Base-by-base conservation (phyloP, 30 jellyfish, hydroid and myxozoan genomes). In the Catostylus mosaicus region DNA sequence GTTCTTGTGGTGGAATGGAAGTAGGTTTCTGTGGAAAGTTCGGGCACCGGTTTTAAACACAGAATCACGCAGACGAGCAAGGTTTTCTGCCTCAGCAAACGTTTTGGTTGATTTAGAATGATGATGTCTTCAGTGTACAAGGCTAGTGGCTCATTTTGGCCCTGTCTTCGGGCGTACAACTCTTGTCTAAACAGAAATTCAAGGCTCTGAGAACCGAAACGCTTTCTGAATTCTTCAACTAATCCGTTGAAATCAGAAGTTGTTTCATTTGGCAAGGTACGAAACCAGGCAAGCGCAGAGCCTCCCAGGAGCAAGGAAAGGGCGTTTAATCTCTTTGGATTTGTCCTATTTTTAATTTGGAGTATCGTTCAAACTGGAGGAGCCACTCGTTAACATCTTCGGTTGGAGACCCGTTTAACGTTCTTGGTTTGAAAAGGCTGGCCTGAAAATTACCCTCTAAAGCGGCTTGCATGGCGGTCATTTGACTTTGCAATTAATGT, bases 1-100 rank as follows among this genome's bases (percentile, higher is more conserved):
- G n/a, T n/a, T n/a, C n/a, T n/a, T n/a, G n/a, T n/a, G n/a, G n/a
- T n/a, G n/a, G n/a, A n/a, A n/a, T n/a, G n/a, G n/a, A n/a, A n/a
- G n/a, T n/a, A n/a, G n/a, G n/a, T n/a, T n/a, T n/a, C n/a, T n/a
- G n/a, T n/a, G n/a, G n/a, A n/a, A n/a, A n/a, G n/a, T n/a, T n/a
- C n/a, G 54, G 54, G 54, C 54, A 40, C 54, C 14, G 54, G 62
- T 43, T 69, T 1, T 40, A 9, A 35, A 11, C 14, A 69, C 82
- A 1, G 66, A 54, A 7, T 35, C 82, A 6, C 82, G 2, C 47
- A 69, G 36, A 30, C 85, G 56, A 30, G 85, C 73, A 45, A 73
- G 56, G 32, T 73, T 45, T 73, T 73, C 85, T 2, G 85, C 85
- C 56, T 73, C 74, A 0, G 56, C 85, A 26, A 73, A 73, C 3